Evolutionary conservation across 2,888 invertebrate species (phyloP).

Genomic region (Petrophora chlorosata): DNA sequence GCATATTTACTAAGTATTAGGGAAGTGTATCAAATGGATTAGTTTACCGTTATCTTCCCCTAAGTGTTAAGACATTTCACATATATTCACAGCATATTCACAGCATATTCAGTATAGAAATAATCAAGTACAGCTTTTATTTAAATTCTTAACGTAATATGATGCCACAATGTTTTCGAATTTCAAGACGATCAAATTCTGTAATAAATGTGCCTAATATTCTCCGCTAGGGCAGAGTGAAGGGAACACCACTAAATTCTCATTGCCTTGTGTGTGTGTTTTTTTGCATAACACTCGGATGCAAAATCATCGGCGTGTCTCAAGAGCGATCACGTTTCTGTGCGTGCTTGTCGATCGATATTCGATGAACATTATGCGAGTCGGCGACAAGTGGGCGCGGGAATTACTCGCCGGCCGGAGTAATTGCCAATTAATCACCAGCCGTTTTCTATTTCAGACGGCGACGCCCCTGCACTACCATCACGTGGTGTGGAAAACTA

Average conservation of each 20-base stretch:
- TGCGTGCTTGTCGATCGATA: conserved; percentile 45
- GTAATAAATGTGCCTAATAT: no score
- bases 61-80: no score
- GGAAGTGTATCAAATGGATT: not conserved
- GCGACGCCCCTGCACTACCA: conserved; percentile 41
- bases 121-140: no score
- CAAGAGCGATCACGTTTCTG: conserved; percentile 17
- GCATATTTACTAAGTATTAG: not conserved
- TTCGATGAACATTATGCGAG: conserved; percentile 63
- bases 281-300: no score
- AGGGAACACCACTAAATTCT: no score
- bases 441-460: conserved; percentile 80
- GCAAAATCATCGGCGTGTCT: conserved; percentile 3
- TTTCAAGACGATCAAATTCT: no score
- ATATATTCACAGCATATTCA: no score
- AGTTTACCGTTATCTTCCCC: not conserved
- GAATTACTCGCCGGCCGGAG: conserved; percentile 73
- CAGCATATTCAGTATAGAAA: no score
- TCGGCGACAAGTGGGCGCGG: conserved; percentile 74
- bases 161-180: no score
- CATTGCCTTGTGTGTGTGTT: no score
- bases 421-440: conserved; percentile 83
- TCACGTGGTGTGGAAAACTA: conserved; percentile 18
- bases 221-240: no score
- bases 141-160: no score